Conservation (phyloP, 2,113 vertebrate genomes). For the Acrocephalus arundinaceus region DNA sequence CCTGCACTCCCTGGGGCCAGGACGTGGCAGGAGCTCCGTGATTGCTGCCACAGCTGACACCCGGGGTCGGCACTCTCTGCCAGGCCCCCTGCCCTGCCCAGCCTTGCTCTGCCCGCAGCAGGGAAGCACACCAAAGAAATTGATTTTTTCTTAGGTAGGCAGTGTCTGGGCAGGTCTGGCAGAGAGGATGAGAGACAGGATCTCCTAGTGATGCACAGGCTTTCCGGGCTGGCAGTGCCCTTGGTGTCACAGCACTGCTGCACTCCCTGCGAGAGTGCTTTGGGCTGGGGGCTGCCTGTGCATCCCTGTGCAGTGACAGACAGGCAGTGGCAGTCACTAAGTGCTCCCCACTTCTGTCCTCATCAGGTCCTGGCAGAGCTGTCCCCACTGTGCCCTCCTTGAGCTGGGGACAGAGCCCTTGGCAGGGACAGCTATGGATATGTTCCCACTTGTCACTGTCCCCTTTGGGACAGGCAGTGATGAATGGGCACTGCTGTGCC, state of each 20-base stretch:
- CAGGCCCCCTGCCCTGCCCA: neutral
- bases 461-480: neutral
- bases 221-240: accelerated
- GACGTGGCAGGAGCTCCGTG: neutral
- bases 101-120: neutral
- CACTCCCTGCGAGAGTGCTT: neutral
- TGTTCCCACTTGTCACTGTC: neutral
- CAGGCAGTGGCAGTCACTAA: neutral
- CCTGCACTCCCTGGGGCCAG: neutral
- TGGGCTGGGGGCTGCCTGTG: neutral
- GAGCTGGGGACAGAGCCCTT: neutral
- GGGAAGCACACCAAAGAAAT: neutral
- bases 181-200: neutral
- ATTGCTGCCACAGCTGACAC: neutral
- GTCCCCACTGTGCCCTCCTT: neutral
- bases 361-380: neutral
- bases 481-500: accelerated
- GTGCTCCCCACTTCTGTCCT: neutral
- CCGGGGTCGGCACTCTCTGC: neutral
- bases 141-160: neutral
- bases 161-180: neutral
- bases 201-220: neutral
- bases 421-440: neutral
- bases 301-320: neutral
- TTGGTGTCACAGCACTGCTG: neutral